These are phyloP conservation scores for Siphonodentalium dalli DNA, from an alignment of 2,888 invertebrate species.

Conservation along the genomic window DNA sequence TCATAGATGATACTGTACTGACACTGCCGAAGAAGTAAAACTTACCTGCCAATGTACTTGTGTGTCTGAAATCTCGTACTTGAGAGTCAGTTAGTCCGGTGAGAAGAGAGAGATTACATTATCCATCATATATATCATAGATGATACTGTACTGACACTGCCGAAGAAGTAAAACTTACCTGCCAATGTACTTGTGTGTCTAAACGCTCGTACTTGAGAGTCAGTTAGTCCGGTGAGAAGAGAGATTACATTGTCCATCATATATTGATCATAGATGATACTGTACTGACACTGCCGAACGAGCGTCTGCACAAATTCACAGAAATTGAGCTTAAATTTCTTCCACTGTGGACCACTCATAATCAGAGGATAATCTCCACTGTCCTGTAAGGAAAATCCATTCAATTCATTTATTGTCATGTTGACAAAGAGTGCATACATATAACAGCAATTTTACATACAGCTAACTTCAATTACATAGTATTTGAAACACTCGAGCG, in stretches of 20 bases:
- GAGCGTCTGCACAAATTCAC: slow-evolving; percentile 93
- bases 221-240: slow-evolving; percentile 95
- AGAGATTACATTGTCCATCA: slow-evolving; percentile 99
- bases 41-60: slow-evolving; percentile 87
- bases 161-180: slow-evolving; percentile 68
- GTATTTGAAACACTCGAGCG: too few species aligned
- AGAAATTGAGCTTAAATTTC: slow-evolving; percentile 93
- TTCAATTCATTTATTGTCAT: too few species aligned
- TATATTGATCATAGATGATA: slow-evolving; percentile 97
- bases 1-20: slow-evolving; percentile 99
- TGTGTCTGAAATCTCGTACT: slow-evolving; percentile 86
- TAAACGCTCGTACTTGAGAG: slow-evolving; percentile 89
- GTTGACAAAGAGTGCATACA: too few species aligned
- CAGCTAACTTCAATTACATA: too few species aligned
- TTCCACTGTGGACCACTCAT: slow-evolving; percentile 97
- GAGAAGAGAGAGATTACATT: slow-evolving; percentile 92
- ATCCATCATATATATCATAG: slow-evolving; percentile 98
- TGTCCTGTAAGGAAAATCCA: slow-evolving; percentile 74
- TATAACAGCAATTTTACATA: too few species aligned
- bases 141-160: slow-evolving; percentile 99
- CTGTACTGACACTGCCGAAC: slow-evolving; percentile 98
- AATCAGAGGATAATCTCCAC: slow-evolving; percentile 97
- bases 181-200: slow-evolving; percentile 91
- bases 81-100: slow-evolving; percentile 98
- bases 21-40: slow-evolving; percentile 73